These are phyloP conservation scores for Promerops cafer DNA, from an alignment of 2,113 vertebrate species.

Conservation along the genomic window DNA sequence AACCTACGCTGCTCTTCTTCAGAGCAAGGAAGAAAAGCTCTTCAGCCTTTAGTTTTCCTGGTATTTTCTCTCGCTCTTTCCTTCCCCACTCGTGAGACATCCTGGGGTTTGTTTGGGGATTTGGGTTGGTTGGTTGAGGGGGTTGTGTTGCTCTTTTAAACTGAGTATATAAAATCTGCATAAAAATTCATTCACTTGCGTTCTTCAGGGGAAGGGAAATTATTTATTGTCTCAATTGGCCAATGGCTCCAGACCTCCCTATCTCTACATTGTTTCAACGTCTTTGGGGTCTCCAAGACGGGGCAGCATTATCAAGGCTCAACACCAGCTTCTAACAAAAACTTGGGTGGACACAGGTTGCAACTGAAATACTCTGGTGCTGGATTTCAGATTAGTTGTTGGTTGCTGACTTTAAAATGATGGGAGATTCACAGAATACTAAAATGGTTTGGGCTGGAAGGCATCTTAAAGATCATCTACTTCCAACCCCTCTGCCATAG, in stretches of 20 bases:
- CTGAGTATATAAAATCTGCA: background rate
- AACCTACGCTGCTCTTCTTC: background rate
- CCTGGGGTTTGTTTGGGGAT: background rate
- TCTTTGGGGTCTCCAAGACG: background rate
- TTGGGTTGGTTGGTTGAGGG: background rate
- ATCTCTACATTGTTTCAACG: background rate
- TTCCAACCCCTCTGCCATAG: background rate
- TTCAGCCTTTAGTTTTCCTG: background rate
- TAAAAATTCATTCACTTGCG: background rate
- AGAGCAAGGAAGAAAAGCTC: constrained; percentile 15
- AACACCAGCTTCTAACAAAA: background rate
- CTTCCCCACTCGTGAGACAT: background rate
- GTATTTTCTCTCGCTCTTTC: background rate
- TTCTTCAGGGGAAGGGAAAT: background rate
- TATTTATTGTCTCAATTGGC: background rate
- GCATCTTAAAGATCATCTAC: background rate
- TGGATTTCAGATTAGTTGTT: background rate
- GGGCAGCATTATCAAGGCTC: background rate
- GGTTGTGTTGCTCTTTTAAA: background rate
- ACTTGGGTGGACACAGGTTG: background rate
- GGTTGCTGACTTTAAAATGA: background rate
- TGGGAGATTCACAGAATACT: background rate
- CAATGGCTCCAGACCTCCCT: background rate
- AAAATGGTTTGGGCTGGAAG: background rate
- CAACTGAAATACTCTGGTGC: background rate